Base-by-base conservation (phyloP, 2,888 invertebrate species). In the Trypoxylon attenuatum region DNA sequence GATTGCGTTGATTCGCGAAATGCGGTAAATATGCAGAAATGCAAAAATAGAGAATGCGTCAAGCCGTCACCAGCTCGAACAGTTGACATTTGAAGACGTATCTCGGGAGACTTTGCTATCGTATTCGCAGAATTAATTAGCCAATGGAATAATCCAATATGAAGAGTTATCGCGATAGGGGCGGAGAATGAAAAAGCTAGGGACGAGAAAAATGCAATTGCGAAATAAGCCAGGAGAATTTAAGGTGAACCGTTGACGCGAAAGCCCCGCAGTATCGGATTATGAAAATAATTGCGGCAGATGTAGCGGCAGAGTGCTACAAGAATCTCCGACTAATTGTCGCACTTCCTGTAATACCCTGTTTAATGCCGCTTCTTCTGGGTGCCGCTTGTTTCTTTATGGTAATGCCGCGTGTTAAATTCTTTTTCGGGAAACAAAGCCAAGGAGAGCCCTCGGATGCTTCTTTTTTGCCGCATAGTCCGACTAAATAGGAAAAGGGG, bases 271-370 rank as follows among this genome's bases (percentile, higher is more conserved):
- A 58, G 38, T 43, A 55, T 64, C 52, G 59, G 69, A 62, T 58
- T 69, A 72, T 49, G 59, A 58, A 60, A 72, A 69, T 72, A 69
- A 63, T 66, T 52, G 49, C 55, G 22, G 55, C 57, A 43, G 50
- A 62, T 49, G 41, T 49, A 46, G 21, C 29, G 47, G 29, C 27
- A 55, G 53, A 23, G 39, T 38, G 51, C 51, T 33, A 62, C 56
- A 55, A 60, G 56, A 65, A 69, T 54, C 57, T 57, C 27, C 72
- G 62, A 69, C 72, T 73, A 73, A 73, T 73, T 72, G 72, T 72
- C 60, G 66, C 47, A 60, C 60, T 56, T 54, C 54, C 60, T 61
- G 46, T 69, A 64, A 69, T 72, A 65, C 62, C 55, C 51, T 8
- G 49, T 47, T 49, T 53, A 56, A 62, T 53, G 49, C 54, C 51